These are phyloP conservation scores for Hermatobates lingyangjiaoensis DNA, from an alignment of 1,140 invertebrate genomes.

Conservation along the genomic window DNA sequence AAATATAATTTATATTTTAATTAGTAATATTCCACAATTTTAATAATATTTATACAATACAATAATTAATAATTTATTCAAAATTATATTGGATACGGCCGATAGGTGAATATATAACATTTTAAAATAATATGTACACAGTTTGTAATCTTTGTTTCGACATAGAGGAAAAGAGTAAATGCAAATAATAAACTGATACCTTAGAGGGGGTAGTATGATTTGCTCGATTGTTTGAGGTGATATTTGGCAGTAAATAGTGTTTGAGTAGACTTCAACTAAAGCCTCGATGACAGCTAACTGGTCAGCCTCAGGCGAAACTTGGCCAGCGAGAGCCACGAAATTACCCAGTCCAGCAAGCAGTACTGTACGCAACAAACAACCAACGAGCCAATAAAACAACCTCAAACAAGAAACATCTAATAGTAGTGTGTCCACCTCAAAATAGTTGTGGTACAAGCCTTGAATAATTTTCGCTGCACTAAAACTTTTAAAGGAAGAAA, in stretches of 20 bases:
- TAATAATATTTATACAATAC: background rate
- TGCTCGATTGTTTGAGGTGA: constrained; percentile 28
- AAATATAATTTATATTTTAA: background rate
- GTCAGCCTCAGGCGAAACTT: no score
- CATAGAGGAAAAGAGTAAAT: background rate
- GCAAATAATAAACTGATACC: constrained; percentile 17
- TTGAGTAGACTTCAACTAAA: constrained; percentile 44
- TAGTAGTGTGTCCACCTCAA: no score
- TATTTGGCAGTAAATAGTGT: constrained; percentile 36
- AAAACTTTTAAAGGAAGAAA: no score
- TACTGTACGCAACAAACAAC: no score
- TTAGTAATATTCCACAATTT: background rate
- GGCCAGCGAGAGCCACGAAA: constrained; percentile 12
- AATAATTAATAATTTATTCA: background rate
- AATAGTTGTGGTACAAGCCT: no score
- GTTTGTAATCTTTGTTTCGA: background rate
- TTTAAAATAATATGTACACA: background rate
- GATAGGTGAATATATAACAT: background rate
- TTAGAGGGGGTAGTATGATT: constrained; percentile 29
- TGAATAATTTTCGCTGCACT: no score
- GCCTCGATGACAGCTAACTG: no score
- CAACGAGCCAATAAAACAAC: no score
- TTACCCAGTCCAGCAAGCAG: background rate
- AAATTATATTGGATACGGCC: background rate
- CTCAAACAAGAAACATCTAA: no score